Evolutionary conservation across 2,113 vertebrate species (phyloP).

Genomic region (Percopsis transmontana): DNA sequence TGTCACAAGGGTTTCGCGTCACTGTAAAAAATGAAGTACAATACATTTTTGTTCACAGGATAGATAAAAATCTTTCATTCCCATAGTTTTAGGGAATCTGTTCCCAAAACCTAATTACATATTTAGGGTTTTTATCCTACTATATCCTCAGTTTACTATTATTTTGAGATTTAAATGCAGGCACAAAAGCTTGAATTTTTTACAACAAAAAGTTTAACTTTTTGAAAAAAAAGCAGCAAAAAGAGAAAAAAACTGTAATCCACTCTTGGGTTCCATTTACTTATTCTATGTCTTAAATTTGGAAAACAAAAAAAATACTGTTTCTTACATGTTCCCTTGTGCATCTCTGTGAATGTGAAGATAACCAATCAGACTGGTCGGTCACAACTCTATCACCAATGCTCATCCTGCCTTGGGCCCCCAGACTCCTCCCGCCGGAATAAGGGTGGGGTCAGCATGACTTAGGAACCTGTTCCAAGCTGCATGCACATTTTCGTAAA

Average conservation of each 20-base stretch:
- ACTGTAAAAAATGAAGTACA: constrained; percentile 79
- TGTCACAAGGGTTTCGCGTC: constrained; percentile 65
- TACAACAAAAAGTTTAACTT: constrained; percentile 85
- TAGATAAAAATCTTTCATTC: constrained; percentile 71
- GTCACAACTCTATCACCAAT: constrained; percentile 77
- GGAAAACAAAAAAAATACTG: constrained; percentile 39
- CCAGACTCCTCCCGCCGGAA: constrained; percentile 80
- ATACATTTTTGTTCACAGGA: constrained; percentile 66
- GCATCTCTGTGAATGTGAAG: constrained; percentile 82
- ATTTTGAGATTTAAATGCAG: constrained; percentile 85
- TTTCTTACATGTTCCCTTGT: constrained; percentile 72
- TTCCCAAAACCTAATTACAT: constrained; percentile 76
- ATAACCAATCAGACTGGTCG: constrained; percentile 73
- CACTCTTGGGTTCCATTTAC: constrained; percentile 41
- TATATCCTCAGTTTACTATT: constrained; percentile 87
- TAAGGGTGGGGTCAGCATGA: constrained; percentile 86
- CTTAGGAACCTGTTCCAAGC: constrained; percentile 88
- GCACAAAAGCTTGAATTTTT: constrained; percentile 95
- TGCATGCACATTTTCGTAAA: constrained; percentile 93
- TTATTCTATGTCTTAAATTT: constrained; percentile 75
- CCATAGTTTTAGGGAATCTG: constrained; percentile 80
- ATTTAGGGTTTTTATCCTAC: constrained; percentile 77
- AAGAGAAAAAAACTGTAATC: constrained; percentile 53
- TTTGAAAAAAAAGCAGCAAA: constrained; percentile 68
- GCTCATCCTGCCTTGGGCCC: constrained; percentile 79